These are phyloP conservation scores for Onychorhynchus coronatus DNA, from an alignment of 2,113 vertebrate species.

Conservation along the genomic window DNA sequence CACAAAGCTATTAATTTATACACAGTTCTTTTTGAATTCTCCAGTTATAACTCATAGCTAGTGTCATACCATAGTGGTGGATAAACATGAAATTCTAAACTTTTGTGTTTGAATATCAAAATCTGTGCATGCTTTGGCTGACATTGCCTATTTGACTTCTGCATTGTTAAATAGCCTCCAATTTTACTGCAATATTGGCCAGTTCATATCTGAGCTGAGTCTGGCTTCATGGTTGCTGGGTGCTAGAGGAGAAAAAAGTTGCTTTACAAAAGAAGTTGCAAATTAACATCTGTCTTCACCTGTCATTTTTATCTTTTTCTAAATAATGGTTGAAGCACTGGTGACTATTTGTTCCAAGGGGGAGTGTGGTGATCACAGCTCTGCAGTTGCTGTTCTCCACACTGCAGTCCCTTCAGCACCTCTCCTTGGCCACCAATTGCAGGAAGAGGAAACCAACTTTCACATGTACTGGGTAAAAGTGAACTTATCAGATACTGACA, in stretches of 20 bases:
- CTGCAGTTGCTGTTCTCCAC: not conserved
- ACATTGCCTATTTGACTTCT: not conserved
- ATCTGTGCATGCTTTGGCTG: not conserved
- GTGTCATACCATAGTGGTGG: not conserved
- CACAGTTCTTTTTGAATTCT: not conserved
- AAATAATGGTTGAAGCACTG: not conserved
- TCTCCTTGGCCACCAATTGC: not conserved
- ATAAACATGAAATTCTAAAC: not conserved
- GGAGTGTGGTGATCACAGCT: not conserved
- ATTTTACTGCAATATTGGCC: not conserved
- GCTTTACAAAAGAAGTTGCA: not conserved
- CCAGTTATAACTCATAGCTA: not conserved
- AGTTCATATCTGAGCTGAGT: not conserved
- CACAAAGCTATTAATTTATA: not conserved
- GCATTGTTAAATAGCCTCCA: not conserved
- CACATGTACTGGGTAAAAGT: not conserved
- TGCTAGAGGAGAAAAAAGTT: not conserved
- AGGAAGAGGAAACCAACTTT: not conserved
- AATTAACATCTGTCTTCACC: not conserved
- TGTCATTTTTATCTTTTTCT: not conserved
- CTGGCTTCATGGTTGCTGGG: not conserved
- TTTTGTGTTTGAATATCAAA: not conserved
- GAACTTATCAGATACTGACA: not conserved
- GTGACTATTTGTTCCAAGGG: not conserved
- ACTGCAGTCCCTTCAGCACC: not conserved